A percentile compares a stretch with the other conserved stretches of the same genome.
These are phyloP conservation scores for Macrostomum lignano DNA, from an alignment of 1,140 invertebrate species.

Conservation along the genomic window DNA sequence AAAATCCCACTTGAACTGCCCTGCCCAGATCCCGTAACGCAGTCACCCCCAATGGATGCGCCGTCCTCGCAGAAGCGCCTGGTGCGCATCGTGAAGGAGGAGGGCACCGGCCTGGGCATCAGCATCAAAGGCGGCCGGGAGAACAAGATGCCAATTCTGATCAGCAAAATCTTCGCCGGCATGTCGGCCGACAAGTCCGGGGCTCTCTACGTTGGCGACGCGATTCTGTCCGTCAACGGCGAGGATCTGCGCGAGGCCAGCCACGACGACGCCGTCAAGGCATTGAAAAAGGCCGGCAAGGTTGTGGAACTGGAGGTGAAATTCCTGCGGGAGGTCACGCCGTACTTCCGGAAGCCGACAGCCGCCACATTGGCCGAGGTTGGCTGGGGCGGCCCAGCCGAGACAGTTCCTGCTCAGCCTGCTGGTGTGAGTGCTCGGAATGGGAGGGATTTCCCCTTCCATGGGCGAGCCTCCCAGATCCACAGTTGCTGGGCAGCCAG, in stretches of 20 bases:
- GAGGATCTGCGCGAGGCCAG: conserved; percentile 79
- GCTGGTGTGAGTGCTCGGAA: too few relatives aligned
- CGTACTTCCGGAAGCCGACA: conserved; percentile 83
- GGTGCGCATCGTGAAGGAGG: conserved; percentile 72
- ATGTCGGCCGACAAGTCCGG: conserved; percentile 91
- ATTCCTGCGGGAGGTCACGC: conserved; percentile 78
- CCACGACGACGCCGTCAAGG: conserved; percentile 88
- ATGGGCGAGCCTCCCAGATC: too few relatives aligned
- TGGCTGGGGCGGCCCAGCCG: too few relatives aligned
- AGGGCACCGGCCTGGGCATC: conserved; percentile 82
- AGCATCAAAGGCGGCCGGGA: conserved; percentile 89
- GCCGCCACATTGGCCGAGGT: too few relatives aligned
- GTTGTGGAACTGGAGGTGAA: conserved; percentile 92
- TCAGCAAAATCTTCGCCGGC: conserved; percentile 33
- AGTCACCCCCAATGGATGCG: too few relatives aligned
- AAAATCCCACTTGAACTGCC: too few relatives aligned
- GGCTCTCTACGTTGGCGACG: conserved; percentile 86
- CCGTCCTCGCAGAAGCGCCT: conserved; percentile 70
- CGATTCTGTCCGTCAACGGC: conserved; percentile 82
- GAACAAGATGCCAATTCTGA: conserved; percentile 96
- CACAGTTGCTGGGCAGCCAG: too few relatives aligned
- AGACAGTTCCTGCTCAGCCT: too few relatives aligned
- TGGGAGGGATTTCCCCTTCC: too few relatives aligned
- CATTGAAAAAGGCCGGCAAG: conserved; percentile 77
- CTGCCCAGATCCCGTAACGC: too few relatives aligned